A percentile compares a stretch with the other conserved stretches of the same genome.
These are phyloP conservation scores for Hippocampus mohnikei DNA, from an alignment of 2,113 vertebrate species.

Conservation along the genomic window DNA sequence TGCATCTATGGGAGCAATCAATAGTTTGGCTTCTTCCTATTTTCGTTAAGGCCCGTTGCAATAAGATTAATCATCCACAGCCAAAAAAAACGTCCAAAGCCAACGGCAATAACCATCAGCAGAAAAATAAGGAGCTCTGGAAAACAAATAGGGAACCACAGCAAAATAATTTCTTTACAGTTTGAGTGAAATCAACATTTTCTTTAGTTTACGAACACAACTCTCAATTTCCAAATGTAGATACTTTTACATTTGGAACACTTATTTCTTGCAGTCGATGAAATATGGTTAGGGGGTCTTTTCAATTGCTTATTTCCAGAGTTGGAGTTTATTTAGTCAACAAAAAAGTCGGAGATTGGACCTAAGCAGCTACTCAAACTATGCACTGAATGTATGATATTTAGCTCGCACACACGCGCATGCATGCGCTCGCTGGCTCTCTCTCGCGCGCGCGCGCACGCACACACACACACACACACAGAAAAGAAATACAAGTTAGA, in stretches of 20 bases:
- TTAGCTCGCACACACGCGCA: conserved; percentile 32
- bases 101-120: conserved; percentile 26
- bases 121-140: conserved; percentile 18
- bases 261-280: background rate
- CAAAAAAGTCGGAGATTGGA: conserved; percentile 26
- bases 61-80: conserved; percentile 5
- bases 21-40: background rate
- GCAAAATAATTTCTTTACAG: background rate
- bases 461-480: no score
- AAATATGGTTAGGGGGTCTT: background rate
- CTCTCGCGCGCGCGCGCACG: no score
- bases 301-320: background rate
- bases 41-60: conserved; percentile 31
- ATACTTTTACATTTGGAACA: background rate
- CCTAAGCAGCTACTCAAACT: conserved; percentile 69
- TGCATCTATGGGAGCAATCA: background rate
- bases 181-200: background rate
- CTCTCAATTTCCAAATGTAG: background rate
- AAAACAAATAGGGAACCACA: background rate
- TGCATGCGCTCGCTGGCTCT: conserved; percentile 1
- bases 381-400: conserved; percentile 79
- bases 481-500: conserved; percentile 29
- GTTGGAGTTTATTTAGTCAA: background rate
- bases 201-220: background rate
- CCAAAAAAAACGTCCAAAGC: conserved; percentile 19